Base-by-base conservation (phyloP, 2,888 invertebrate species). In the Dione juno region DNA sequence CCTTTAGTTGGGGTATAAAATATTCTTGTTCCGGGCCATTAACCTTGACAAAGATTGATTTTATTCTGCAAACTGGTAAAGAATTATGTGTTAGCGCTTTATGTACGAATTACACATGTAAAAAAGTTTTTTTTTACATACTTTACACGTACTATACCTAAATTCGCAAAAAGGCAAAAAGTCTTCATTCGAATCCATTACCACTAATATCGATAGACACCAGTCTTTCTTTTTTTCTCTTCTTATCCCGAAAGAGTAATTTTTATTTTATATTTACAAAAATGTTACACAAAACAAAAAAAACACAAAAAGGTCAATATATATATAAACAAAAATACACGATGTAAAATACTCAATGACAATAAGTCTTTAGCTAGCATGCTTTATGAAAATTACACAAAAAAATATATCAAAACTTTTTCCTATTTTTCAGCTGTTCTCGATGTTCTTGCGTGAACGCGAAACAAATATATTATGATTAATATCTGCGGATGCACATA, bases 401-500 rank as follows among this genome's bases (percentile, higher is more conserved):
- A n/a, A n/a, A 19, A 11, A 3, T 28, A 28, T 52, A 28, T 6
- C 52, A 28, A 1, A 58, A 7, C 3, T 13, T 43, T 59, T 59
- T 0, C n/a, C 21, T 43, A 43, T 59, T 43, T 41, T 59, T 14
- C 59, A 61, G n/a, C 9, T 28, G 9, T 28, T 28, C 28, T 43
- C n/a, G 14, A 67, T 52, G 28, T 52, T 52, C 28, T 59, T 21
- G 9, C 14, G 28, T 58, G 50, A 67, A 59, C 50, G 50, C 52
- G 28, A 28, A 67, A 67, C 37, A 67, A 58, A 59, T 43, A 59
- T 67, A 58, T 67, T 52, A 43, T 67, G 59, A 67, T 67, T 59
- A 67, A 59, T 67, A 59, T 52, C 52, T 59, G 37, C 50, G 59
- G 50, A 40, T 59, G 16, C 67, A 59, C 41, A 59, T 59, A 67